Percentiles rank a stretch among this genome's conserved stretches.
Conservation (phyloP, 2,113 vertebrate species). For the Ictidomys tridecemlineatus region DNA sequence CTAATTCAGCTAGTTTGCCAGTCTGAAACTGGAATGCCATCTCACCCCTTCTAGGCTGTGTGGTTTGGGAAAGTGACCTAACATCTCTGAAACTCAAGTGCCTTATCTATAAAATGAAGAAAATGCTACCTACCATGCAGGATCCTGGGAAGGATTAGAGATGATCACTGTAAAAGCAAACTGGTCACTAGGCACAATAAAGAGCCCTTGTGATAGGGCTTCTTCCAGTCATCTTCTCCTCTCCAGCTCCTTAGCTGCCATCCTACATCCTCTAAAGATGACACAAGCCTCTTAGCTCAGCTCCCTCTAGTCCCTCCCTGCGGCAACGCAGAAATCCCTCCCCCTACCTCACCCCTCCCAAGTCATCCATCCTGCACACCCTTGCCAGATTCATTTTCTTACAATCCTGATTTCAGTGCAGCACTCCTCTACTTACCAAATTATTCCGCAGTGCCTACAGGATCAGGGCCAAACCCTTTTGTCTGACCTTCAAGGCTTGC, state of each 20-base stretch:
- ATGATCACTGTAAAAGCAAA: slow-evolving; percentile 7
- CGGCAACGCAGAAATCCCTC: not conserved
- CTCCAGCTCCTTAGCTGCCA: slow-evolving; percentile 25
- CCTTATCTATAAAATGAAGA: slow-evolving; percentile 26
- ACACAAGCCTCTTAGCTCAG: slow-evolving; percentile 2
- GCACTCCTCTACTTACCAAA: slow-evolving; percentile 53
- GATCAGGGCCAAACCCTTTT: slow-evolving; percentile 20
- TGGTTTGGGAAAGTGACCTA: slow-evolving; percentile 46
- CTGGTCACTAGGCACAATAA: not conserved
- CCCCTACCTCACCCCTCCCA: not conserved
- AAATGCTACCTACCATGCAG: slow-evolving; percentile 16
- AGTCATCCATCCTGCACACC: not conserved
- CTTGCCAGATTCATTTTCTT: slow-evolving; percentile 61
- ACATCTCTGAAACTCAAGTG: slow-evolving; percentile 34
- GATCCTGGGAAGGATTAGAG: slow-evolving; percentile 8
- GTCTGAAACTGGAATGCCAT: not conserved
- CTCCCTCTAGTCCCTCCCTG: not conserved
- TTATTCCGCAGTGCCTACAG: slow-evolving; percentile 20
- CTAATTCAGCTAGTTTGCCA: not conserved
- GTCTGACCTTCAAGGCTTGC: slow-evolving; percentile 34
- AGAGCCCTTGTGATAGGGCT: not conserved
- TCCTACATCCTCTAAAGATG: not conserved
- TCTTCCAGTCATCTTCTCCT: slow-evolving; percentile 5
- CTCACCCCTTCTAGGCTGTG: not conserved
- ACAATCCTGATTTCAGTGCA: slow-evolving; percentile 23